These are phyloP conservation scores for Rhagonycha lutea DNA, from an alignment of 2,888 invertebrate species.

Conservation along the genomic window DNA sequence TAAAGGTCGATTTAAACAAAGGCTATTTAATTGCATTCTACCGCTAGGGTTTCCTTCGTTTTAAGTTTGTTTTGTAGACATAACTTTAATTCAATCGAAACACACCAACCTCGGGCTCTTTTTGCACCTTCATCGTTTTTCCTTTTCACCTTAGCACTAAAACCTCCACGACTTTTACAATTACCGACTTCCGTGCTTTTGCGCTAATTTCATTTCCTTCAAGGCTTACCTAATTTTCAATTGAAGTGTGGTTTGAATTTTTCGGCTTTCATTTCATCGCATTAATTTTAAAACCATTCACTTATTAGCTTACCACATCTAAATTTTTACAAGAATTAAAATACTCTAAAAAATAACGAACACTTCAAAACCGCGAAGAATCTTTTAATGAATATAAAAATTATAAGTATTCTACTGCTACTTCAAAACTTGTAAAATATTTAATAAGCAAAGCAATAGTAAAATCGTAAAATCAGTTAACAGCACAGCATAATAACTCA, in stretches of 20 bases:
- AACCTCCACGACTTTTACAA: not conserved
- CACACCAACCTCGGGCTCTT: not conserved
- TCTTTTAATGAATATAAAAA: too few species aligned
- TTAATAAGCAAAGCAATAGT: too few species aligned
- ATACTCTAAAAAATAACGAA: too few species aligned
- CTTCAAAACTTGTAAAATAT: too few species aligned
- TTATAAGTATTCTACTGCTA: too few species aligned
- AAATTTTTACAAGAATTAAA: too few species aligned
- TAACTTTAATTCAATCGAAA: not conserved
- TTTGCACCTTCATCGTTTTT: not conserved
- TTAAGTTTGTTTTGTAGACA: not conserved
- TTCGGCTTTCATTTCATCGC: not conserved
- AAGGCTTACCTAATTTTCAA: not conserved
- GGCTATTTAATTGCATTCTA: not conserved
- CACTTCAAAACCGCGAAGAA: too few species aligned
- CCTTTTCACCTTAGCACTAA: not conserved
- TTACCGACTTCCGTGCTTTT: not conserved
- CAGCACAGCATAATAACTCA: too few species aligned
- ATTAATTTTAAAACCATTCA: not conserved
- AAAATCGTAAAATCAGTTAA: too few species aligned
- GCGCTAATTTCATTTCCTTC: not conserved
- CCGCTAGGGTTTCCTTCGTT: not conserved
- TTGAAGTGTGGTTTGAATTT: not conserved
- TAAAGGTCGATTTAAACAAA: not conserved
- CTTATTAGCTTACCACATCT: too few species aligned